phyloP scores from a whole-genome alignment of 2,797 vertebrate species.

The Chloroceryle inda region DNA sequence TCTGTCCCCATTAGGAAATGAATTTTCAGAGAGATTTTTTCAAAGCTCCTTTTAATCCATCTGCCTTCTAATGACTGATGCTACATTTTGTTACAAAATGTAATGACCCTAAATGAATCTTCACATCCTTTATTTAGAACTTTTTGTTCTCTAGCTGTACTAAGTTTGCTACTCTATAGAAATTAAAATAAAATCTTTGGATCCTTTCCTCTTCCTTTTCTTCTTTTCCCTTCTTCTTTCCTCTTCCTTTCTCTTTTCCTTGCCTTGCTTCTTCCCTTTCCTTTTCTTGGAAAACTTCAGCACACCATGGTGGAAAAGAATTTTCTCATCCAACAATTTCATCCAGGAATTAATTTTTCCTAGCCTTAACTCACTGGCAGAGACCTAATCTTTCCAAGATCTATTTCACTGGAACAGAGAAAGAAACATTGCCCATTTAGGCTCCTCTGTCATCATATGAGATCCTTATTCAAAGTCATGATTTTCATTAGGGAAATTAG shows the following conservation, averaged over 20 bases:
- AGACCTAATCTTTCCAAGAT: no score
- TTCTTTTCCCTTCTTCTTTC: not conserved
- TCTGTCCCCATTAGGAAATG: not conserved
- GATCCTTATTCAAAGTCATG: no score
- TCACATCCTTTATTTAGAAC: not conserved
- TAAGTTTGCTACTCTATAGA: not conserved
- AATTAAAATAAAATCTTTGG: not conserved
- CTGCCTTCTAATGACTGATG: not conserved
- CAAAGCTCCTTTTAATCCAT: not conserved
- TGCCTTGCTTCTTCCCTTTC: no score
- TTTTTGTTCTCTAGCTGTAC: not conserved
- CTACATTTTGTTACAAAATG: not conserved
- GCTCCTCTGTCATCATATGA: no score
- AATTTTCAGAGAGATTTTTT: not conserved
- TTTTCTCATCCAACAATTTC: no score
- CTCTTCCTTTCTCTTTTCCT: not conserved
- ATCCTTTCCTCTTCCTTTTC: not conserved
- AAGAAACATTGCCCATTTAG: no score
- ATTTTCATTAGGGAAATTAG: no score
- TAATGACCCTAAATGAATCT: not conserved
- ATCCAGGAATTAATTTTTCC: no score
- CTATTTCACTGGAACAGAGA: no score
- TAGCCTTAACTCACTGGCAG: no score
- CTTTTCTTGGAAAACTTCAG: not conserved
- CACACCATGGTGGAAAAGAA: no score